Base-by-base conservation (phyloP, 2,888 invertebrate genomes). In the Drosophila greeni region DNA sequence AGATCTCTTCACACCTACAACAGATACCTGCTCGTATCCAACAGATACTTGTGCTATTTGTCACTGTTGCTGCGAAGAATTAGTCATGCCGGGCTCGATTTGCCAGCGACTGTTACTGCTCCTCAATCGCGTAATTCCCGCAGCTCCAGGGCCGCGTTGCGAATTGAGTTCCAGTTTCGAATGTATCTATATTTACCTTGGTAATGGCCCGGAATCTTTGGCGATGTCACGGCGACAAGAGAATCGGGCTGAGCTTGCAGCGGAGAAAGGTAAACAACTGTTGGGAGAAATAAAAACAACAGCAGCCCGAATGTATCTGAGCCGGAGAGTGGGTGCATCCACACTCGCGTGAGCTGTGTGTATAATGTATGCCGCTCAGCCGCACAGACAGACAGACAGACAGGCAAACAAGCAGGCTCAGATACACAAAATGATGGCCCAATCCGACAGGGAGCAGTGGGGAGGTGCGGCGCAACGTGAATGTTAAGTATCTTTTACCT, bases 291-390 rank as follows among this genome's bases (percentile, higher is more conserved):
- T 60, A 60, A 61, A 61, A 51, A 37, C 67, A 68, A 33, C 54
- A 37, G 42, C 34, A 36, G 16, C 39, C 51, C 40, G 29, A 60
- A 67, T 54, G 73, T 40, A 59, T 64, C 45, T 66, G 45, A 47
- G 57, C 43, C 53, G 45, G 69, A 58, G 74, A 74, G 79, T 76
- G 79, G 78, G 82, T 78, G 76, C 76, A 79, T 71, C 66, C 53
- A 54, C 39, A 73, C 61, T 64, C 73, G 73, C 80, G 75, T 76
- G 75, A 72, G 75, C 74, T 75, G 82, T 66, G 66, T 76, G 37
- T 74, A 70, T 76, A 82, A 82, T 74, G 61, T 75, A 59, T 69
- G 74, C 75, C 72, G 72, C 78, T 67, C 31, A 43, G 43, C 16
- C 26, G 16, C 40, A 20, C 39, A 42, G 70, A 64, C 76, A 69